Evolutionary conservation across 2,113 vertebrate species (phyloP), one percentile per base, ranked within the genome.

Genomic region (Pachypanchax playfairii): DNA sequence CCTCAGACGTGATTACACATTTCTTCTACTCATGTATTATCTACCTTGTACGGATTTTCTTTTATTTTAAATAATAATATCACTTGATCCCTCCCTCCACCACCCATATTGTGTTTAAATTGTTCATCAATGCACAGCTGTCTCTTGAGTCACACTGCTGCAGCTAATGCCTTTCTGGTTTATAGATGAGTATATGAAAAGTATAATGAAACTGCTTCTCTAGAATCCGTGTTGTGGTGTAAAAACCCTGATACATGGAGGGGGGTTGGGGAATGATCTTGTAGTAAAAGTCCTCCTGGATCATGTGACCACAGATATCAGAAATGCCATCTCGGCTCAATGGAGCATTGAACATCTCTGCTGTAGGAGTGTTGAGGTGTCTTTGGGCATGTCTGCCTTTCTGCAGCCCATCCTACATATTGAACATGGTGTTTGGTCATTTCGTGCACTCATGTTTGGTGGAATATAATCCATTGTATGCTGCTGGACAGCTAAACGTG

Each of bases 201-300:
- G 65, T 71, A 63, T 47, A 68, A 53, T 80, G 82, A 90, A 90
- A 75, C 77, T 72, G 79, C 80, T 82, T 83, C 77, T 76, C 59
- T 63, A 55, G 70, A 77, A 75, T 83, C 56, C 67, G 38, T 68
- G 79, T 85, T 73, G 77, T 78, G 69, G 74, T 70, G 60, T 86
- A 87, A 72, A 87, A 79, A 75, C 83, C 72, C 66, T 84, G 82
- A 82, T 77, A 79, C 61, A 48, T 13, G 24, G 77, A 46, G 77
- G 70, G 38, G 51, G 55, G 57, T 28, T 60, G 68, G 62, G 72
- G 59, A 57, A 76, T 66, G 75, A 79, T 87, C 74, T 82, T 74
- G 88, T 87, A 87, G 88, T 90, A 89, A 88, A 89, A 89, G 87
- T 90, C 74, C 83, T 80, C 77, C 18, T 3, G 38, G 71, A 62